Evolutionary conservation across 2,113 vertebrate species (phyloP), one percentile per base, ranked within the genome.

Genomic region (Lampris megalopsis): DNA sequence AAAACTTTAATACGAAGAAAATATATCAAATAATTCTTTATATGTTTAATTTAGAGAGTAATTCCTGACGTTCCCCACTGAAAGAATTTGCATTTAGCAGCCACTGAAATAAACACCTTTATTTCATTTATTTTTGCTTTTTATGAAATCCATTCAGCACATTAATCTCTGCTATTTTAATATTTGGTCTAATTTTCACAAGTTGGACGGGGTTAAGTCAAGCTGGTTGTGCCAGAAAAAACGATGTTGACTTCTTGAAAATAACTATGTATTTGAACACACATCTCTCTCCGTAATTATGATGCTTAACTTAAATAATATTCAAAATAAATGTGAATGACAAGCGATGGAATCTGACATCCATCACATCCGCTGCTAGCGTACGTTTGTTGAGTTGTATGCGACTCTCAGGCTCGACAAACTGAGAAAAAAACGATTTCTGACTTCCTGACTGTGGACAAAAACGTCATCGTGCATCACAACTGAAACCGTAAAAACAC

Each of bases 361-460:
- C 50, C 11, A 58, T 37, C 35, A 58, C 36, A 58, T 3, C 6
- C 35, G 6, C 10, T 7, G 24, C 24, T 7, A 36, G 54, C 54
- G 8, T 49, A 38, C 11, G 54, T 24, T 24, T 24, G 24, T 24
- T 24, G 24, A 24, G 24, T 24, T 24, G 24, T 24, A 24, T 24
- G 24, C 24, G 24, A 24, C 24, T 24, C 24, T 24, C 24, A 24
- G 24, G 24, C 24, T 24, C 24, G 24, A 24, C 24, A 24, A 24
- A 24, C 24, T 24, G 24, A 24, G 24, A 24, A 24, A 50, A 37
- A 60, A 37, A 5, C 43, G 50, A 49, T 70, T 60, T 43, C 68
- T 70, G 56, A 35, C 37, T 13, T 59, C 10, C 56, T 49, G 56
- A 60, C 40, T 49, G 38, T 2, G 6, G 68, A 70, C 49, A 50